Percentiles rank a stretch among this genome's conserved stretches.
Evolutionary conservation across 1,140 invertebrate genomes (phyloP).

Genomic region (Drosophila sproati): DNA sequence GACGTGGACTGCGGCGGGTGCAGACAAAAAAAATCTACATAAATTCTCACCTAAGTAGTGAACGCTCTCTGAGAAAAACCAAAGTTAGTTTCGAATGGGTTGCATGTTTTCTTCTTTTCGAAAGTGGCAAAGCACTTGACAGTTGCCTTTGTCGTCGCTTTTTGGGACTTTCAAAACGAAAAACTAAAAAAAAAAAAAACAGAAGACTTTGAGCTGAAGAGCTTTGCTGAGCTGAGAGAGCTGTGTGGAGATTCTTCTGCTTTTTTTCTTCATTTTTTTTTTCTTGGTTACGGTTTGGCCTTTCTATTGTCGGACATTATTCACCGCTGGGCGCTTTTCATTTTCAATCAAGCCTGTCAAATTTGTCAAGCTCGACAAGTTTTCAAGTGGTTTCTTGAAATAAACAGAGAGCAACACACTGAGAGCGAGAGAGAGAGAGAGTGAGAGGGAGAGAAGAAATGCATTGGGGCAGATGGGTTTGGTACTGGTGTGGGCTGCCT

Average conservation of each 20-base stretch:
- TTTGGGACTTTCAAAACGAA: constrained; percentile 53
- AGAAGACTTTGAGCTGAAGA: constrained; percentile 16
- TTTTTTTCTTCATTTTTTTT: constrained; percentile 36
- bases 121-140: constrained; percentile 77
- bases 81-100: constrained; percentile 9
- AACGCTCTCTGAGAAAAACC: constrained; percentile 40
- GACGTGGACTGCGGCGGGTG: constrained; percentile 14
- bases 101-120: constrained; percentile 45
- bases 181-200: constrained; percentile 6
- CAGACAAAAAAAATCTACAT: constrained; percentile 66
- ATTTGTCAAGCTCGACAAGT: constrained; percentile 83
- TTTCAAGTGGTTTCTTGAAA: constrained; percentile 46
- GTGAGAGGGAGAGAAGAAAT: constrained; percentile 27
- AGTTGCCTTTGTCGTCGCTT: constrained; percentile 55
- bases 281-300: constrained; percentile 16
- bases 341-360: constrained; percentile 83
- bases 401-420: neutral
- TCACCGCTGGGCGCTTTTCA: constrained; percentile 65
- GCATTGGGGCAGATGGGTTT: no score
- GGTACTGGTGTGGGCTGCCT: constrained; percentile 1
- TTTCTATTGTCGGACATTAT: constrained; percentile 57
- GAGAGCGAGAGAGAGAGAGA: constrained; percentile 13
- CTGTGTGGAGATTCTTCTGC: constrained; percentile 40
- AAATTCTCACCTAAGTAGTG: constrained; percentile 75
- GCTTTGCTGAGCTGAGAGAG: constrained; percentile 43